Evolutionary conservation across 2,797 vertebrate species (phyloP), one percentile per base, ranked within the genome.

Genomic region (Sebastes iracundus): DNA sequence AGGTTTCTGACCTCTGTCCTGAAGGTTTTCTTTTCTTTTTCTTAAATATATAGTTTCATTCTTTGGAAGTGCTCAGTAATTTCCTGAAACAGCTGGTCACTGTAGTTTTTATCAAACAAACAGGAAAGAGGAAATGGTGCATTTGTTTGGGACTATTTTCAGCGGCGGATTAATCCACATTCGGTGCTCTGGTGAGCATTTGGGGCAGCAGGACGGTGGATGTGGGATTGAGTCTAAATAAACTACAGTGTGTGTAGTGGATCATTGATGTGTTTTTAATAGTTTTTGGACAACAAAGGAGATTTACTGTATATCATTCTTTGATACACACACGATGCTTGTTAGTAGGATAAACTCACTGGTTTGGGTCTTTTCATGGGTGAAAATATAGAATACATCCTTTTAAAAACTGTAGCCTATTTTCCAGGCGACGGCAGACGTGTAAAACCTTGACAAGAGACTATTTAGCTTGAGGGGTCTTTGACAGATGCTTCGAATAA

Each of bases 401-500:
- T 76, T 61, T 58, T 16, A 70, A 67, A 12, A 35, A 16, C 14
- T 75, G 28, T 62, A 77, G 69, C 30, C 58, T 64, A 71, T 88
- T 86, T 88, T 87, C 55, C 69, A 74, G 67, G 60, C 5, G 1
- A 38, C 58, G 55, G 62, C 46, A 63, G 77, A 79, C 23, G 14
- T 77, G 71, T 77, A 25, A 81, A 86, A 81, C 32, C 72, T 66
- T 70, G 67, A 80, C 35, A 58, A 38, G 71, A 75, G 67, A 75
- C 70, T 70, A 9, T 87, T 82, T 83, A 30, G 86, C 87, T 88
- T 1, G 20, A 83, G 86, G 86, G 86, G 62, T 83, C 35, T 80
- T 59, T 83, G 49, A 81, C 79, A 84, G 87, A 86, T 82, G 86
- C 84, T 79, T 55, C 5, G 22, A 83, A 87, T 87, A 84, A 88